These are phyloP conservation scores for Bradysia coprophila DNA, from an alignment of 1,140 invertebrate genomes.

Conservation along the genomic window DNA sequence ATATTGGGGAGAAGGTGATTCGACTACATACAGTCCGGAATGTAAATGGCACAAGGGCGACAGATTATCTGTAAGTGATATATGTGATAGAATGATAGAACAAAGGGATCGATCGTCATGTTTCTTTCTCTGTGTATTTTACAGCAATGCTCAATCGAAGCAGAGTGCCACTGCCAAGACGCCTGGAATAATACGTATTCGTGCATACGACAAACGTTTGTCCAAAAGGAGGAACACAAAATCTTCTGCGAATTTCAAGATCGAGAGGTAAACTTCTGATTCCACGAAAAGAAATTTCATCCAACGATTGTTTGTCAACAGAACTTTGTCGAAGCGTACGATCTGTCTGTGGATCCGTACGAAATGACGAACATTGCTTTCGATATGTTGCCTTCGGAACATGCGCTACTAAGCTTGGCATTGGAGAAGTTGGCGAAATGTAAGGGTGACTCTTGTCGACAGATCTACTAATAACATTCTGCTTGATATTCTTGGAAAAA, in stretches of 20 bases:
- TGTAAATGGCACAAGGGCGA: slow-evolving; percentile 35
- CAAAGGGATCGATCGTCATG: background rate
- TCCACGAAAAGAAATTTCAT: background rate
- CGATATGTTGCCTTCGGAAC: slow-evolving; percentile 25
- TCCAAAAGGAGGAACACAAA: slow-evolving; percentile 29
- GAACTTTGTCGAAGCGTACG: slow-evolving; percentile 51
- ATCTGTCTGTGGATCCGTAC: slow-evolving; percentile 41
- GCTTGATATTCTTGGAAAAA: no score
- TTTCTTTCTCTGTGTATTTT: slow-evolving; percentile 3
- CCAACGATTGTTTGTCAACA: slow-evolving; percentile 22
- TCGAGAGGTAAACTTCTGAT: slow-evolving; percentile 32
- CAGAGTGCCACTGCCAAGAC: slow-evolving; percentile 68
- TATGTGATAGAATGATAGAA: no score
- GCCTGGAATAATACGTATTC: slow-evolving; percentile 64
- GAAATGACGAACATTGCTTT: slow-evolving; percentile 44
- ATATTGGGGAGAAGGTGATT: slow-evolving; percentile 54
- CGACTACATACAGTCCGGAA: slow-evolving; percentile 23
- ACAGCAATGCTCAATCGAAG: slow-evolving; percentile 42
- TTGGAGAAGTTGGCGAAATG: slow-evolving; percentile 16
- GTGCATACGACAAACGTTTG: slow-evolving; percentile 44
- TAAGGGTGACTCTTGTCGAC: slow-evolving; percentile 9
- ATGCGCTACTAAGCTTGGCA: slow-evolving; percentile 12
- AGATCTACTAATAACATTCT: background rate
- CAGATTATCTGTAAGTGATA: slow-evolving; percentile 33
- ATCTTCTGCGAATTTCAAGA: slow-evolving; percentile 64